Evolutionary conservation across 1,140 invertebrate genomes (phyloP), one percentile per base, ranked within the genome.

Genomic region (Drosophila triauraria): DNA sequence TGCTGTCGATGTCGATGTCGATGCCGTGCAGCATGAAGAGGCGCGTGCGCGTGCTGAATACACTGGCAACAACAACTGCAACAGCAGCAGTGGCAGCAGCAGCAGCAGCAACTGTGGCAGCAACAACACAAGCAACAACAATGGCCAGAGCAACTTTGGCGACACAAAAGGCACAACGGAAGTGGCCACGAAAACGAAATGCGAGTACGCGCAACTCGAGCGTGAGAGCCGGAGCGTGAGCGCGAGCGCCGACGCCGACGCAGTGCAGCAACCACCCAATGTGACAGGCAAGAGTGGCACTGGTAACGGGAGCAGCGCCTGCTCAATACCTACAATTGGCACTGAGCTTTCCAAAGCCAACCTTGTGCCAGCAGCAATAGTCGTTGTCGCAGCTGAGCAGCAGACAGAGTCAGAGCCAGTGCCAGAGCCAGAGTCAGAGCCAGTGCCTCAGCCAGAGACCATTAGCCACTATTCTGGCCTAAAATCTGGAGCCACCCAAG

Each of bases 31-130:
- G 50, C 65, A 75, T 44, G 51, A 74, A 62, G 65, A 67, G 54
- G 84, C 83, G 83, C 83, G 61, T 71, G 83, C 83, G 83, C 83
- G 84, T 88, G 83, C 83, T 87, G 83, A 83, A 83, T 87, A 88
- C 83, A 88, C 48, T 76, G 51, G 67, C 68, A 78, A 81, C 70
- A 78, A 27, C 71, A 71, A 47, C 61, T 25, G 40, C 64, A 54
- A 6, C 56, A 68, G 12, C 60, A 74, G 3, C 54, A 69, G 27
- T 48, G 40, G 35, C 57, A n/a, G n/a, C n/a, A 64, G 50, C 48
- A 80, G 9, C 56, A 44, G 13, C 4, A 20, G 12, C 27, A 46
- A 6, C 50, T 58, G 17, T 40, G 43, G 35, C 50, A 65, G 9
- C 42, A 71, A 3, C 59, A 62, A 47, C 59, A 71, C 3, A 47